phyloP scores from a whole-genome alignment of 30 jellyfish, hydroid and myxozoan genomes.

The Sanderia malayensis region DNA sequence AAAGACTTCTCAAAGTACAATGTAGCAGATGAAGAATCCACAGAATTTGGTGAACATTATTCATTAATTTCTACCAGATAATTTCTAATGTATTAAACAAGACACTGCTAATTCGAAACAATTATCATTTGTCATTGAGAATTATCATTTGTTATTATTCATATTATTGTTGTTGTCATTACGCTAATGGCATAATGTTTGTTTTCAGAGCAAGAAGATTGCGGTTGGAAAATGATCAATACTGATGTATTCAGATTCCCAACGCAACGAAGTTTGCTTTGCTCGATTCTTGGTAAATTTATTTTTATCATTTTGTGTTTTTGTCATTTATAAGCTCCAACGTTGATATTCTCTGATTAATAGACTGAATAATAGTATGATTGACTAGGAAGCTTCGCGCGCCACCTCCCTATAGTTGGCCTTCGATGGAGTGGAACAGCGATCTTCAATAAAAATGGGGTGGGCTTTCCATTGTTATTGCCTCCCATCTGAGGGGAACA shows the following conservation, averaged over 20 bases:
- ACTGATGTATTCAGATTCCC: constrained; percentile 97
- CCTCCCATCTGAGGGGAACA: too few relatives aligned
- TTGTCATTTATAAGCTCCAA: background rate
- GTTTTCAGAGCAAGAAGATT: constrained; percentile 85
- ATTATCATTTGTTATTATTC: too few relatives aligned
- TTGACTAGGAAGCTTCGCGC: too few relatives aligned
- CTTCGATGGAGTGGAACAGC: too few relatives aligned
- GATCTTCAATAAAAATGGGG: too few relatives aligned
- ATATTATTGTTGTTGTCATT: too few relatives aligned
- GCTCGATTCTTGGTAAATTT: constrained; percentile 79
- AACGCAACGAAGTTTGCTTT: constrained; percentile 72
- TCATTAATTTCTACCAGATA: too few relatives aligned
- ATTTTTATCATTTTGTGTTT: background rate
- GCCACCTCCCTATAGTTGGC: too few relatives aligned
- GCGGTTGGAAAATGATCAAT: constrained; percentile 97
- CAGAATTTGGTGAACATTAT: constrained; percentile 54
- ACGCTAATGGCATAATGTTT: background rate
- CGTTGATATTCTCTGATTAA: background rate
- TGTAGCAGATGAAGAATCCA: constrained; percentile 79
- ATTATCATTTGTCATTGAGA: too few relatives aligned
- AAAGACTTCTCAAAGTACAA: constrained; percentile 87
- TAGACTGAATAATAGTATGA: background rate
- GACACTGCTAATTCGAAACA: too few relatives aligned
- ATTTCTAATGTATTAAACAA: too few relatives aligned
- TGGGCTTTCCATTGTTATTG: too few relatives aligned